Conservation (phyloP, 64 coral and sea anemone genomes). For the Pocillopora verrucosa region DNA sequence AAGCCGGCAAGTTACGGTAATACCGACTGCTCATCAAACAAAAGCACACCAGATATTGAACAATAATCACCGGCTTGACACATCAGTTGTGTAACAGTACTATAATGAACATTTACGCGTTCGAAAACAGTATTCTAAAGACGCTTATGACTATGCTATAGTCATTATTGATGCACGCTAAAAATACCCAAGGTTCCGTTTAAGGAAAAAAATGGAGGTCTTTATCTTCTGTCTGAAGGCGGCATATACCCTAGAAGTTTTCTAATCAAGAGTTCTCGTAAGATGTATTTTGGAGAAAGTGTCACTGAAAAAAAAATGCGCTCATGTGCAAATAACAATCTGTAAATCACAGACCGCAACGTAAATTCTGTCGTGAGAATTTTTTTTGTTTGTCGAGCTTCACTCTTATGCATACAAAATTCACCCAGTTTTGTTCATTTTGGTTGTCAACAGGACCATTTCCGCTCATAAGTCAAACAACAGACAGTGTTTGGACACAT, state of each 20-base stretch:
- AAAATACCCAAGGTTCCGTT: not conserved
- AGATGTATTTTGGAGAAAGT: not conserved
- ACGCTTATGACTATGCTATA: constrained; percentile 1
- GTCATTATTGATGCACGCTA: not conserved
- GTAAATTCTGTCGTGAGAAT: not conserved
- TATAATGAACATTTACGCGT: constrained; percentile 17
- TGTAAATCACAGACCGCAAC: not conserved
- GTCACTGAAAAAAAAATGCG: not conserved
- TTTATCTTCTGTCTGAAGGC: not conserved
- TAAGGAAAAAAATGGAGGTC: not conserved
- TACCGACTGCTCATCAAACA: not conserved
- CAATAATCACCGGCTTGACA: constrained; percentile 12
- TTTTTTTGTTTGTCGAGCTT: not conserved
- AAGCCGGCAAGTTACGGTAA: not conserved
- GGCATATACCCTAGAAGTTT: not conserved
- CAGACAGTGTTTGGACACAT: constrained; percentile 18
- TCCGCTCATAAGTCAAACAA: constrained; percentile 13
- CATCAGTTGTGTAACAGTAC: not conserved
- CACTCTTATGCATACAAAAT: not conserved
- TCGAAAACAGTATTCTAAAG: constrained; percentile 11
- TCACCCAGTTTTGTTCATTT: constrained; percentile 13
- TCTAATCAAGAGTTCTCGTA: not conserved
- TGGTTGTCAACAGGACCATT: constrained; percentile 32
- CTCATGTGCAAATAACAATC: not conserved
- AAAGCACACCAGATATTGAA: constrained; percentile 1